phyloP scores from a whole-genome alignment of 2,888 invertebrate species.

The Branchipolynoe longqiensis region DNA sequence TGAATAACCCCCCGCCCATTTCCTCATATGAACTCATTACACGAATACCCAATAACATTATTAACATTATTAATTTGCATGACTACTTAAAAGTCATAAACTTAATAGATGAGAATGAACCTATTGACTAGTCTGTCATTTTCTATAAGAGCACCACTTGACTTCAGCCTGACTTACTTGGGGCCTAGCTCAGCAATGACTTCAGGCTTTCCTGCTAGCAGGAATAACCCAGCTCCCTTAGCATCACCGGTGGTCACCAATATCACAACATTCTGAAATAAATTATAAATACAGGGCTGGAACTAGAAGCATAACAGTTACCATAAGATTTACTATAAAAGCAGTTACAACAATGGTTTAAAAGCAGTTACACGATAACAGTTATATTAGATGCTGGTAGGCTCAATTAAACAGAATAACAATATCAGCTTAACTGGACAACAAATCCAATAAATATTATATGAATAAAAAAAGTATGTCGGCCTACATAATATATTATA shows the following conservation, averaged over 20 bases:
- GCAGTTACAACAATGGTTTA: neutral
- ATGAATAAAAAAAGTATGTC: neutral
- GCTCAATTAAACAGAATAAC: no score
- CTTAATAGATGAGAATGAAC: no score
- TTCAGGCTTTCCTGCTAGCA: slow-evolving; percentile 83
- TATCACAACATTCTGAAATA: slow-evolving; percentile 74
- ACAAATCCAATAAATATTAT: neutral
- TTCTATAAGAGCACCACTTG: no score
- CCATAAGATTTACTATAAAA: neutral
- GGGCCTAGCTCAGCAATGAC: slow-evolving; percentile 84
- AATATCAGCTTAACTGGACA: no score
- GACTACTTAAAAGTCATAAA: neutral
- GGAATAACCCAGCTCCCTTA: slow-evolving; percentile 84
- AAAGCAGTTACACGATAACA: no score
- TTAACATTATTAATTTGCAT: neutral
- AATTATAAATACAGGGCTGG: no score
- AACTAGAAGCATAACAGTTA: neutral
- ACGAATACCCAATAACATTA: neutral
- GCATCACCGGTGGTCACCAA: slow-evolving; percentile 89
- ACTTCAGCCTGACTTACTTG: slow-evolving; percentile 83
- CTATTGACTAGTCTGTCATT: no score
- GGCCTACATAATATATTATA: no score
- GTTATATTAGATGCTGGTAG: no score
- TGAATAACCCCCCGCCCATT: neutral
- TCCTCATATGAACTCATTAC: neutral